A percentile compares a stretch with the other conserved stretches of the same genome.
Evolutionary conservation across 30 jellyfish, hydroid and myxozoan species (phyloP).

Genomic region (Hydractinia echinata): DNA sequence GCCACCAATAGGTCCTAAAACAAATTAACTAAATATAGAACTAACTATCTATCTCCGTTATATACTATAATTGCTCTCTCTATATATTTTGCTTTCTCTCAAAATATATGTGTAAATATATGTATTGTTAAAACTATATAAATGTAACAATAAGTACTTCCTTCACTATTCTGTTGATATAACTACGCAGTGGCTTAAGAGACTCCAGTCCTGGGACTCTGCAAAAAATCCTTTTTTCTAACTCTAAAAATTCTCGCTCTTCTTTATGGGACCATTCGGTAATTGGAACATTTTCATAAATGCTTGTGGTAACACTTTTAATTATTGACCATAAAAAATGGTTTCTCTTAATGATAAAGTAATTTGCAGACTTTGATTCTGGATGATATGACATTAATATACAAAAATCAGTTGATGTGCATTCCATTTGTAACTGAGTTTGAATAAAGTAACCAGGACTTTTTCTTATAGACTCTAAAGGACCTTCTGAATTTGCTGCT

Average conservation of each 20-base stretch:
- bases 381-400: constrained; percentile 18
- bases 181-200: background rate
- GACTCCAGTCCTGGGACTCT: constrained; percentile 12
- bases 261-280: constrained; percentile 21
- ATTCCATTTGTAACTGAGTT: constrained; percentile 34
- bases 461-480: background rate
- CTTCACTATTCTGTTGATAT: background rate
- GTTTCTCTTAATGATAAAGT: constrained; percentile 22
- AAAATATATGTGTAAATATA: background rate
- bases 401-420: constrained; percentile 23
- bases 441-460: constrained; percentile 22
- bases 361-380: constrained; percentile 29
- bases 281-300: constrained; percentile 1
- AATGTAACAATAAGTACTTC: background rate
- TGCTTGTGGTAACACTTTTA: constrained; percentile 4
- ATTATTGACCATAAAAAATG: background rate
- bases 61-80: background rate
- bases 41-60: background rate
- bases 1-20: constrained; percentile 45
- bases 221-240: background rate
- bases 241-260: background rate
- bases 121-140: background rate
- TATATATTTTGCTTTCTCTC: background rate
- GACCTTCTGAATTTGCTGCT: constrained; percentile 23
- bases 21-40: background rate